These are phyloP conservation scores for Saccopteryx leptura DNA, from an alignment of 2,113 vertebrate genomes.

Conservation along the genomic window DNA sequence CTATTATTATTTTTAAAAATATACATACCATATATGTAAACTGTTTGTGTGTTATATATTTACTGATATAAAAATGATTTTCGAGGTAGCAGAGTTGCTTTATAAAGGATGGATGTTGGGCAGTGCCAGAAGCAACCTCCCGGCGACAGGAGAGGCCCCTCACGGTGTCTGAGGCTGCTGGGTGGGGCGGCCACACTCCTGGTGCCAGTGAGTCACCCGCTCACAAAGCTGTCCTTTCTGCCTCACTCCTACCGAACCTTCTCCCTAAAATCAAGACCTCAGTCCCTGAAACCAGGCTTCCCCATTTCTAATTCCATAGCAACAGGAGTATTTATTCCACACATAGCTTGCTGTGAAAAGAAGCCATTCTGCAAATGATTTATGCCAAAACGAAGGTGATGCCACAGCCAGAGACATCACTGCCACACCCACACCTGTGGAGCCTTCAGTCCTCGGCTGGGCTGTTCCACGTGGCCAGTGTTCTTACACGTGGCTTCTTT, in stretches of 20 bases:
- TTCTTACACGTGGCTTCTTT: not conserved
- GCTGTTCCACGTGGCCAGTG: not conserved
- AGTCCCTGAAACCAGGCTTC: not conserved
- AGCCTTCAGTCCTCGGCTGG: not conserved
- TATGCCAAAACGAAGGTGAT: not conserved
- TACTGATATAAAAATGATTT: not conserved
- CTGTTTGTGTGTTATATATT: not conserved
- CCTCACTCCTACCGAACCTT: not conserved
- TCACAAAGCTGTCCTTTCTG: not conserved
- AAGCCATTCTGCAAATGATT: not conserved
- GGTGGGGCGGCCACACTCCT: not conserved
- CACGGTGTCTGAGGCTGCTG: not conserved
- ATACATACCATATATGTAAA: not conserved
- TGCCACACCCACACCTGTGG: not conserved
- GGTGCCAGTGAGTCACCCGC: not conserved
- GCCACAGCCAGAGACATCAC: not conserved
- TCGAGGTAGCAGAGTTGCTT: not conserved
- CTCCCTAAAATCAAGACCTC: not conserved
- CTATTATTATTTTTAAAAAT: not conserved
- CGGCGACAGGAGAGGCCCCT: not conserved
- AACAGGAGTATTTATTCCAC: not conserved
- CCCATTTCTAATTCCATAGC: not conserved
- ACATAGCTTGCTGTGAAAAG: not conserved
- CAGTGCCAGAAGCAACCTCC: not conserved
- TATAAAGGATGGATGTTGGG: not conserved